phyloP scores from a whole-genome alignment of 30 jellyfish, hydroid and myxozoan genomes.

The Turritopsis dohrnii region DNA sequence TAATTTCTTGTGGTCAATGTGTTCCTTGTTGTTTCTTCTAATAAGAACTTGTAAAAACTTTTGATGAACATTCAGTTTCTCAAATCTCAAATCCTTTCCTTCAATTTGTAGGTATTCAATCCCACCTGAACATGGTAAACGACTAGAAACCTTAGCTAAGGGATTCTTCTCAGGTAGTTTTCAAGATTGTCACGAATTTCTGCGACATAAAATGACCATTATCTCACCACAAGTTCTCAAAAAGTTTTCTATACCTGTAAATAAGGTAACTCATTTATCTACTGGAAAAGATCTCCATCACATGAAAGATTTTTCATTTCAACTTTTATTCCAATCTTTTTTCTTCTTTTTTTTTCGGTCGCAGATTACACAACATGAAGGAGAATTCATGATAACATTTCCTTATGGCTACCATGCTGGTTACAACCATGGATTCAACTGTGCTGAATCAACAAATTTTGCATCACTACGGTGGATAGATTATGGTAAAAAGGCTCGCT shows the following conservation, averaged over 20 bases:
- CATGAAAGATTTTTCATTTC: neutral
- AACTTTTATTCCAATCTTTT: no score
- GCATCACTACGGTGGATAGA: conserved; percentile 88
- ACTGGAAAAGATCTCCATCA: neutral
- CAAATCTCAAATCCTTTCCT: no score
- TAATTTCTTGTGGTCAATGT: no score
- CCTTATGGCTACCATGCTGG: conserved; percentile 95
- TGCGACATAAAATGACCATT: conserved; percentile 81
- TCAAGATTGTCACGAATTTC: conserved; percentile 65
- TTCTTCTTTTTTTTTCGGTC: neutral
- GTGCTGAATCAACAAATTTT: conserved; percentile 90
- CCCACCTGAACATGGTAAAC: conserved; percentile 86
- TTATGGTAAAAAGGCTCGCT: conserved; percentile 71
- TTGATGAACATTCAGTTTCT: no score
- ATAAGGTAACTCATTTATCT: conserved; percentile 41
- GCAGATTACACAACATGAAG: conserved; percentile 76
- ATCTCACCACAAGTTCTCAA: conserved; percentile 69
- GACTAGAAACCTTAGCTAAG: conserved; percentile 81
- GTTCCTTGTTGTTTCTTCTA: no score
- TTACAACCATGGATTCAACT: conserved; percentile 78
- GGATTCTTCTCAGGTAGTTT: conserved; percentile 86
- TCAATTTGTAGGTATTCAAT: conserved; percentile 64
- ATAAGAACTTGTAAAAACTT: no score
- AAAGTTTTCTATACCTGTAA: conserved; percentile 69
- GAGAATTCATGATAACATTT: conserved; percentile 80